phyloP scores from a whole-genome alignment of 2,113 vertebrate genomes.

The Fulica atra region DNA sequence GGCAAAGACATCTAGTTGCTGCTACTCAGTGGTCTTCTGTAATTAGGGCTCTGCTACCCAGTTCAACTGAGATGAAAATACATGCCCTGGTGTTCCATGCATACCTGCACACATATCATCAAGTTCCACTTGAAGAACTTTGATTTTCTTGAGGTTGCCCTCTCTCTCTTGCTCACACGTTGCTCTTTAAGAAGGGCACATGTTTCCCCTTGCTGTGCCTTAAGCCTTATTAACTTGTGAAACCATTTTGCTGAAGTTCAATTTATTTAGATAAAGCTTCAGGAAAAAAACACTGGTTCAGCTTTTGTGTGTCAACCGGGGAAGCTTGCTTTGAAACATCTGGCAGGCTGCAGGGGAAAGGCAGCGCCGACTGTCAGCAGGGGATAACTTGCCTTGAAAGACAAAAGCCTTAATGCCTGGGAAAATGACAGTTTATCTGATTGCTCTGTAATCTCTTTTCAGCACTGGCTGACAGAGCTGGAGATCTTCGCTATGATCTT shows the following conservation, averaged over 20 bases:
- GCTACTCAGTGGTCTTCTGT: background rate
- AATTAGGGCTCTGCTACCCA: background rate
- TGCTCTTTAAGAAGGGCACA: background rate
- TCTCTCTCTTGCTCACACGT: background rate
- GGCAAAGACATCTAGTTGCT: background rate
- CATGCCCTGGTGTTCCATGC: background rate
- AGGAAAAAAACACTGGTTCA: background rate
- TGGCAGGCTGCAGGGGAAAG: background rate
- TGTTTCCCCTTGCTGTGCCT: background rate
- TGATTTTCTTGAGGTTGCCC: background rate
- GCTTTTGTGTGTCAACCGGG: background rate
- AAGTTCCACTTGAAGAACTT: background rate
- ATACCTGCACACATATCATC: background rate
- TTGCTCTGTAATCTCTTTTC: constrained; percentile 63
- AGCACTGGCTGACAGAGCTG: constrained; percentile 98
- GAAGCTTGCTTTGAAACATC: constrained; percentile 1
- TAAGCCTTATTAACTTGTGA: background rate
- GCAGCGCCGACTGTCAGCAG: background rate
- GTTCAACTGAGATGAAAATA: background rate
- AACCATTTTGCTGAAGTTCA: background rate
- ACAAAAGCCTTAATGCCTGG: background rate
- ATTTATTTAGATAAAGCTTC: background rate
- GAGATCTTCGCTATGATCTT: constrained; percentile 99
- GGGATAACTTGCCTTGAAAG: constrained; percentile 5
- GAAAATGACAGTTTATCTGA: constrained; percentile 22